Conservation (phyloP, 2,797 vertebrate species). For the Danio choprae region DNA sequence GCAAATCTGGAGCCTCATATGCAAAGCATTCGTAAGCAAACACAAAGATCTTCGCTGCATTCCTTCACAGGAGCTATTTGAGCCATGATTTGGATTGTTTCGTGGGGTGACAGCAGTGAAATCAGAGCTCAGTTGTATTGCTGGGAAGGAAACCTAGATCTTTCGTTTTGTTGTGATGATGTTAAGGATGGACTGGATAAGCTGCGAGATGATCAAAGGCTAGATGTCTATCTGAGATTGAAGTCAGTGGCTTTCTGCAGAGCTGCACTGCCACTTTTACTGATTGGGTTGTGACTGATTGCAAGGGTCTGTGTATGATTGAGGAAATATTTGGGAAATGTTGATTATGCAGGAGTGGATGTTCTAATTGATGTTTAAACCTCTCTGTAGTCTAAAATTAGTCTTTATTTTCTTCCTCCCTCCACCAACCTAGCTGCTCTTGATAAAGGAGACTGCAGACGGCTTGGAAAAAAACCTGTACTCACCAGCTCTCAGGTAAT, state of each 20-base stretch:
- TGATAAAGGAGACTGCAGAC: slow-evolving; percentile 92
- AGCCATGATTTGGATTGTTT: background rate
- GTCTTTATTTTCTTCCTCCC: slow-evolving; percentile 37
- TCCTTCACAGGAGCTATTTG: slow-evolving; percentile 17
- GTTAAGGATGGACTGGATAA: slow-evolving; percentile 12
- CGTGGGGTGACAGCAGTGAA: background rate
- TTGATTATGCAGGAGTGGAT: slow-evolving; percentile 15
- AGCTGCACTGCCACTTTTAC: background rate
- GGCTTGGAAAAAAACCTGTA: slow-evolving; percentile 89
- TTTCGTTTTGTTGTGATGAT: background rate
- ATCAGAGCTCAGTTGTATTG: background rate
- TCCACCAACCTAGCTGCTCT: slow-evolving; percentile 83
- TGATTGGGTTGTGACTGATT: slow-evolving; percentile 28
- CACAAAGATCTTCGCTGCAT: slow-evolving; percentile 15
- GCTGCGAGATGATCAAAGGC: slow-evolving; percentile 17
- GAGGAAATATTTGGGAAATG: slow-evolving; percentile 13
- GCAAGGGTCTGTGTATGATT: slow-evolving; percentile 12
- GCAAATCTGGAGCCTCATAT: slow-evolving; percentile 16
- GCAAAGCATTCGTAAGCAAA: slow-evolving; percentile 4
- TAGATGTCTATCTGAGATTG: slow-evolving; percentile 5
- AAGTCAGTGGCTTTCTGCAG: slow-evolving; percentile 28
- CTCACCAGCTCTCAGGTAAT: slow-evolving; percentile 94
- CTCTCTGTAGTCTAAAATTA: slow-evolving; percentile 19
- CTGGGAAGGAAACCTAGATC: slow-evolving; percentile 25
- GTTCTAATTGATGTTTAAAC: slow-evolving; percentile 21